Evolutionary conservation across 2,797 vertebrate species (phyloP).

Genomic region (Lutjanus argentimaculatus): DNA sequence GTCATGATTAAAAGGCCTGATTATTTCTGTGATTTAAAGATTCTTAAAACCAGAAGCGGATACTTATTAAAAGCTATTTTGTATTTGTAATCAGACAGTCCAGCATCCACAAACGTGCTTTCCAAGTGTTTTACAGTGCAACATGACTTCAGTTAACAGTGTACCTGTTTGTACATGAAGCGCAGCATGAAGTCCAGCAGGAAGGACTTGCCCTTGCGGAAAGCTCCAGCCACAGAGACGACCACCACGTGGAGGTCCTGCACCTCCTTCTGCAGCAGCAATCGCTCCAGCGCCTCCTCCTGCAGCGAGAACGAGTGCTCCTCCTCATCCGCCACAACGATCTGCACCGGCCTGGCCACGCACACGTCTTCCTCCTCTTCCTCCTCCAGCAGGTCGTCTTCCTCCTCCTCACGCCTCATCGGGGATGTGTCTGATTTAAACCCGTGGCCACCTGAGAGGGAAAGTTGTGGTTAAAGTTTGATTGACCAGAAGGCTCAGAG

Average conservation of each 20-base stretch:
- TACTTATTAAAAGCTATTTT: no score
- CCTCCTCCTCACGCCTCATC: conserved; percentile 41
- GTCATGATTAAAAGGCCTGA: no score
- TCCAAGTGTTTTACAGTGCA: no score
- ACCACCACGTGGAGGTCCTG: conserved; percentile 90
- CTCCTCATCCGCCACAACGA: conserved; percentile 93
- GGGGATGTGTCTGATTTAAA: conserved; percentile 38
- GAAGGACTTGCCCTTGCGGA: conserved; percentile 98
- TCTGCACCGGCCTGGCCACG: conserved; percentile 89
- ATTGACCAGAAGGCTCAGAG: neutral
- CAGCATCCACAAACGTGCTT: no score
- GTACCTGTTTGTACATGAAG: conserved; percentile 90
- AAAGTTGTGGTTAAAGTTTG: neutral
- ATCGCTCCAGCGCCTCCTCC: conserved; percentile 90
- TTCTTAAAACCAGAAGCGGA: no score
- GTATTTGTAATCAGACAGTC: no score
- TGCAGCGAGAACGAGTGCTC: conserved; percentile 95
- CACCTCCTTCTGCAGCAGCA: conserved; percentile 94
- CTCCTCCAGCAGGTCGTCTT: conserved; percentile 40
- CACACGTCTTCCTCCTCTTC: conserved; percentile 46
- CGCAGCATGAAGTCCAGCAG: conserved; percentile 97
- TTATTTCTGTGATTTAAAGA: no score
- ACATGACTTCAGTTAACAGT: neutral
- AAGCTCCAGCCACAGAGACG: conserved; percentile 94
- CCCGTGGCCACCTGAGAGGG: conserved; percentile 49